phyloP scores from a whole-genome alignment of 2,888 invertebrate genomes.

The Noctua comes region DNA sequence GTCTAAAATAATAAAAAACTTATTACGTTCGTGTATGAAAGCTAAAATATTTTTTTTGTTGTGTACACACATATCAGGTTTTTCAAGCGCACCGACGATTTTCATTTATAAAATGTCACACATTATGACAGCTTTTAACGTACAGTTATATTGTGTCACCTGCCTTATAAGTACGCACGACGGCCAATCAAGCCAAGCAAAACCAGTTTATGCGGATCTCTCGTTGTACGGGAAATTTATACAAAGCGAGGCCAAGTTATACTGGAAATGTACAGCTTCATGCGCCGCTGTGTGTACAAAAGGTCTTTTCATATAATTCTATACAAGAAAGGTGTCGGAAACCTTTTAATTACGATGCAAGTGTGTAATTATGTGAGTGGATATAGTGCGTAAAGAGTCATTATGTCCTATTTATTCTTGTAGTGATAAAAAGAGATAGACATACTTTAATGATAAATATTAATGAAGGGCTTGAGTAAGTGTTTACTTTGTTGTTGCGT shows the following conservation, averaged over 20 bases:
- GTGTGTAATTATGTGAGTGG: conserved; percentile 19
- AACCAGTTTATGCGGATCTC: too few relatives aligned
- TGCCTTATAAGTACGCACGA: background rate
- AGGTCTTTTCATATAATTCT: conserved; percentile 9
- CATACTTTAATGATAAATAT: conserved; percentile 14
- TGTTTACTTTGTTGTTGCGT: conserved; percentile 5
- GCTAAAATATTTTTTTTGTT: too few relatives aligned
- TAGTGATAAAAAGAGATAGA: conserved; percentile 31
- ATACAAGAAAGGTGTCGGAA: conserved; percentile 9
- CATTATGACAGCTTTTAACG: conserved; percentile 9
- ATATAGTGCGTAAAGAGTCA: background rate
- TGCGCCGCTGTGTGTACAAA: background rate
- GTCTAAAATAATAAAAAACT: too few relatives aligned
- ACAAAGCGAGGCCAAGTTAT: too few relatives aligned
- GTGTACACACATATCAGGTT: too few relatives aligned
- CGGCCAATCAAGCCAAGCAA: too few relatives aligned
- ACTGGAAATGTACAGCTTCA: too few relatives aligned
- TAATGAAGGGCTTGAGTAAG: conserved; percentile 4
- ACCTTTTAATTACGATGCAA: conserved; percentile 15
- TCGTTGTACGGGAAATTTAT: too few relatives aligned
- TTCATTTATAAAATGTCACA: background rate
- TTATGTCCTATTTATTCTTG: conserved; percentile 15
- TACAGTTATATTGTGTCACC: conserved; percentile 37
- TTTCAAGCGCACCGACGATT: too few relatives aligned
- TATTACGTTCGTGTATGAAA: too few relatives aligned